A percentile compares a stretch with the other conserved stretches of the same genome.
These are phyloP conservation scores for Vulpes lagopus DNA, from an alignment of 2,113 vertebrate genomes.

Conservation along the genomic window DNA sequence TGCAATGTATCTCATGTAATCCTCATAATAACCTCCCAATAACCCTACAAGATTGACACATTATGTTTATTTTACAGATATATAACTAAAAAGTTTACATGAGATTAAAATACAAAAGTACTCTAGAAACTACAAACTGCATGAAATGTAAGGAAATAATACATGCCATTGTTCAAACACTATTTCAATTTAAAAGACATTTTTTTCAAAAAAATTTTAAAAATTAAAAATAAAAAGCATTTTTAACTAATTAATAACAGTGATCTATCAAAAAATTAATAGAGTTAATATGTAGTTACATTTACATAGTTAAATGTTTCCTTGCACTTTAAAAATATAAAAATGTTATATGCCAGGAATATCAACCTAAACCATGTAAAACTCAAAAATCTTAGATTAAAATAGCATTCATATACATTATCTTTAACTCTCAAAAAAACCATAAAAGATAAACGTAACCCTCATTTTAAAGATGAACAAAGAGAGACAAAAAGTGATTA, in stretches of 20 bases:
- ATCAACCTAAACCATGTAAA: slow-evolving; percentile 33
- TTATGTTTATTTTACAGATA: background rate
- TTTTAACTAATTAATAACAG: background rate
- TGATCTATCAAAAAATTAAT: slow-evolving; percentile 23
- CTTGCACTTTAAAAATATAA: slow-evolving; percentile 1
- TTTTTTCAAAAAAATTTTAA: background rate
- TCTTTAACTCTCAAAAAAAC: slow-evolving; percentile 20
- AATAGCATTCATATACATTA: background rate
- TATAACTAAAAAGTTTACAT: slow-evolving; percentile 5
- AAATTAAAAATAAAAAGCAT: background rate
- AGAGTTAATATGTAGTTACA: background rate
- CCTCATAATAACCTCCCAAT: background rate
- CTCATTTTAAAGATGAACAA: slow-evolving; percentile 47
- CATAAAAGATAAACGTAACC: background rate
- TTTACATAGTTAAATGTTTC: slow-evolving; percentile 29
- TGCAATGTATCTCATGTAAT: slow-evolving; percentile 5
- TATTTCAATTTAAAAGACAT: slow-evolving; percentile 36
- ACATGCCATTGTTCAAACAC: slow-evolving; percentile 12
- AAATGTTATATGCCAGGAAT: slow-evolving; percentile 30
- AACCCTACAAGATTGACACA: background rate
- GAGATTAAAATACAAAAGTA: slow-evolving; percentile 27
- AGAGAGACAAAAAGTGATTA: slow-evolving; percentile 11
- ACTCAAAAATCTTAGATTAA: slow-evolving; percentile 50
- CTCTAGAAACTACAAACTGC: background rate
- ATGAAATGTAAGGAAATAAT: background rate